Conservation (phyloP, 2,113 vertebrate genomes). For the Notothenia coriiceps region DNA sequence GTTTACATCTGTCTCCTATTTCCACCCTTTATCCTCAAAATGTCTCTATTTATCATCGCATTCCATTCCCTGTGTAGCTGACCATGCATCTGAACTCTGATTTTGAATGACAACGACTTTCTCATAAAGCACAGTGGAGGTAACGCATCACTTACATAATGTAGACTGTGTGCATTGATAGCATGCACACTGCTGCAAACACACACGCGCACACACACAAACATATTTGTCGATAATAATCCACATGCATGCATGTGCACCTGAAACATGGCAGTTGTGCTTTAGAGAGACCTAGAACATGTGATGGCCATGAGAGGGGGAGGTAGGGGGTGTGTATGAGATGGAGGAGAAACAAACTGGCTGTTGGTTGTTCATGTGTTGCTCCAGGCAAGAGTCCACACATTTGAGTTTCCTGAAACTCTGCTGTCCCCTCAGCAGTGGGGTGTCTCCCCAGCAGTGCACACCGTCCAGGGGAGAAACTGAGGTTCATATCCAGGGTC, state of each 20-base stretch:
- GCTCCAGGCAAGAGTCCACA: slow-evolving; percentile 37
- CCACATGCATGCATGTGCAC: slow-evolving; percentile 72
- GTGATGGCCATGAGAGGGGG: slow-evolving; percentile 43
- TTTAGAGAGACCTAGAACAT: slow-evolving; percentile 50
- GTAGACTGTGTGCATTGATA: slow-evolving; percentile 57
- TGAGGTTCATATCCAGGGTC: slow-evolving; percentile 23
- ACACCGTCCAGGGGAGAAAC: slow-evolving; percentile 25
- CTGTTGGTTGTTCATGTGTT: slow-evolving; percentile 20
- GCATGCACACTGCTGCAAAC: slow-evolving; percentile 53
- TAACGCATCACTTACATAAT: slow-evolving; percentile 46
- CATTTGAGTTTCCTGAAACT: slow-evolving; percentile 25
- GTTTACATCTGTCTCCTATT: neutral
- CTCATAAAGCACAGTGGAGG: slow-evolving; percentile 69
- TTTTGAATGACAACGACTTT: slow-evolving; percentile 23
- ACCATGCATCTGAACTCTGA: slow-evolving; percentile 27
- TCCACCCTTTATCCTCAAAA: neutral
- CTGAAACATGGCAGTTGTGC: slow-evolving; percentile 72
- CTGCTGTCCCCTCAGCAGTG: slow-evolving; percentile 27
- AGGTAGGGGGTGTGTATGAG: slow-evolving; percentile 30
- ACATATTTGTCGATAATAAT: slow-evolving; percentile 51
- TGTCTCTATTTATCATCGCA: neutral
- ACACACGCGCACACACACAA: slow-evolving; percentile 29
- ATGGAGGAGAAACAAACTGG: slow-evolving; percentile 35
- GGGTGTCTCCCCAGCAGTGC: slow-evolving; percentile 30
- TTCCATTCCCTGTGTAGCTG: neutral